Percentiles rank a stretch among this genome's conserved stretches.
These are phyloP conservation scores for Elegia similella DNA, from an alignment of 2,888 invertebrate species.

Conservation along the genomic window DNA sequence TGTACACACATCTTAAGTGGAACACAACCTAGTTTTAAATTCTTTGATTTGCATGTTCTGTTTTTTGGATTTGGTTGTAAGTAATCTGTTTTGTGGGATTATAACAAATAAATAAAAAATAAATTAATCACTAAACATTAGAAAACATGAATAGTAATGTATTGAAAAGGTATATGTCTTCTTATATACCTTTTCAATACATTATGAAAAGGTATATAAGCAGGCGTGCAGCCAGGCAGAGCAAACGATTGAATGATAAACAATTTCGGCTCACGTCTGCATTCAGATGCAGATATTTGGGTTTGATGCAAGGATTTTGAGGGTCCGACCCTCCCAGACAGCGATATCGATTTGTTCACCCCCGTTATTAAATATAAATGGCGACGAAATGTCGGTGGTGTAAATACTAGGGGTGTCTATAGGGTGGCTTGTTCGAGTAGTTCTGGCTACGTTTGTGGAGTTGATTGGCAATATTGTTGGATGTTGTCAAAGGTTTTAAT, in stretches of 20 bases:
- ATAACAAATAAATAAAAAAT: no score
- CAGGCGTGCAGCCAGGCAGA: no score
- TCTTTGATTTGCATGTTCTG: no score
- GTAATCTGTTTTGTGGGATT: no score
- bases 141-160: no score
- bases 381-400: slow-evolving; percentile 24
- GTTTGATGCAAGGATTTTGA: slow-evolving; percentile 37
- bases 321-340: slow-evolving; percentile 31
- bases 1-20: no score
- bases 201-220: no score
- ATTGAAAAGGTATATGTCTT: no score
- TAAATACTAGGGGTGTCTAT: slow-evolving; percentile 18
- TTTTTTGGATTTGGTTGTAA: no score
- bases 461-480: slow-evolving; percentile 14
- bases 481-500: slow-evolving; percentile 10
- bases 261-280: slow-evolving; percentile 6
- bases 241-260: background rate
- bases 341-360: slow-evolving; percentile 30
- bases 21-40: no score
- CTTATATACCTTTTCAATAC: no score
- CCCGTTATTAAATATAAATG: slow-evolving; percentile 33
- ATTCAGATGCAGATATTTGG: slow-evolving; percentile 60
- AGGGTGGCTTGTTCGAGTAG: slow-evolving; percentile 7
- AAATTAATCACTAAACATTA: no score
- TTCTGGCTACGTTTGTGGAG: background rate